A percentile compares a stretch with the other conserved stretches of the same genome.
These are phyloP conservation scores for Hirudo medicinalis DNA, from an alignment of 1,140 invertebrate species.

Conservation along the genomic window DNA sequence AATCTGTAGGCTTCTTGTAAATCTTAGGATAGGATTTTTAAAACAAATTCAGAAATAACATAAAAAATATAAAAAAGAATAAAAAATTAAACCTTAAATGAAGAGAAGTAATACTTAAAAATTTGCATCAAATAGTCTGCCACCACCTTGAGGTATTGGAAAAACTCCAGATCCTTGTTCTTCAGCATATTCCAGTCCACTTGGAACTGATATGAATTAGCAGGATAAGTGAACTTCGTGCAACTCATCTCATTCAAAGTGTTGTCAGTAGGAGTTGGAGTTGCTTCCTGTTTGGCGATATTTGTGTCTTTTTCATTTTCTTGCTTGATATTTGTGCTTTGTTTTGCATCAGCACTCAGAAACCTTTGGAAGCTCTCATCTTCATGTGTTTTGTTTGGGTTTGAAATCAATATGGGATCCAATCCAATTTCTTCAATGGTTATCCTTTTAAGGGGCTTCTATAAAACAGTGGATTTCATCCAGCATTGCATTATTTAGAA, in stretches of 20 bases:
- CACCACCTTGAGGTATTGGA: conserved; percentile 8
- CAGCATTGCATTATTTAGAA: background rate
- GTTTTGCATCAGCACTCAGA: background rate
- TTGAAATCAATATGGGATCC: background rate
- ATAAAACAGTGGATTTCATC: background rate
- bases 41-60: too few relatives aligned
- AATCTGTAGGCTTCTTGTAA: too few relatives aligned
- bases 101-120: background rate
- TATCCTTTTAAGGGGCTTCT: conserved; percentile 12
- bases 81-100: background rate
- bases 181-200: conserved; percentile 12
- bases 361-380: conserved; percentile 2
- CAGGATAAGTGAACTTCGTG: background rate
- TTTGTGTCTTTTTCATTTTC: background rate
- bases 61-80: too few relatives aligned
- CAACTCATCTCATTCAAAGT: background rate
- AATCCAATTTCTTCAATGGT: conserved; percentile 10
- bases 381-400: background rate
- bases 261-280: background rate
- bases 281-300: background rate
- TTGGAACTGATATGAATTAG: conserved; percentile 16
- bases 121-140: background rate
- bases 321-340: background rate
- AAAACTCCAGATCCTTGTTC: conserved; percentile 11
- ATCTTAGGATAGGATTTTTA: too few relatives aligned